A percentile compares a stretch with the other conserved stretches of the same genome.
Evolutionary conservation across 2,888 invertebrate species (phyloP).

Genomic region (Parnassius orleans): DNA sequence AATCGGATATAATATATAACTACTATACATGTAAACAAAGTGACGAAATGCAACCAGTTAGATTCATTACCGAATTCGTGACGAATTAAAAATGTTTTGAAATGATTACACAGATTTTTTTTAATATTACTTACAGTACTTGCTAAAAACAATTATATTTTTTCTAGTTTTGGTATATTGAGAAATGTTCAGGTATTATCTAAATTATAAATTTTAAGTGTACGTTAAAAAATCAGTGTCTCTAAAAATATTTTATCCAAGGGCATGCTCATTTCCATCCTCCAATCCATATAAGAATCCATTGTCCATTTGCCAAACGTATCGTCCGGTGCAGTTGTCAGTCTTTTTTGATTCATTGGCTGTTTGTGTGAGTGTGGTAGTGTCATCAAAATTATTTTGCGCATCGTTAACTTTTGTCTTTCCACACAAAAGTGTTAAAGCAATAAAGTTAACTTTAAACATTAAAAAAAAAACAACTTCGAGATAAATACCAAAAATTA

Average conservation of each 20-base stretch:
- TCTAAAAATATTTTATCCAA: slow-evolving; percentile 41
- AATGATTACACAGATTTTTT: too few species aligned
- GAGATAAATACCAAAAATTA: not conserved
- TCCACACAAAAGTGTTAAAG: slow-evolving; percentile 45
- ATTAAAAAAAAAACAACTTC: not conserved
- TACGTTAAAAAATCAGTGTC: slow-evolving; percentile 31
- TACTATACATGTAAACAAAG: too few species aligned
- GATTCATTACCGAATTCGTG: too few species aligned
- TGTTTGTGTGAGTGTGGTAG: slow-evolving; percentile 60
- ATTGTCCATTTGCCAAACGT: slow-evolving; percentile 41
- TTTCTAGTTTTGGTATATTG: too few species aligned
- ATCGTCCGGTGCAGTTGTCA: slow-evolving; percentile 51
- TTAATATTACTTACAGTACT: too few species aligned
- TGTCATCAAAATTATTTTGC: slow-evolving; percentile 49
- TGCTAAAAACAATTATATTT: too few species aligned
- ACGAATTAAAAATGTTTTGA: too few species aligned
- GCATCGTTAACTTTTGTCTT: slow-evolving; percentile 60
- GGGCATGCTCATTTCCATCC: slow-evolving; percentile 55
- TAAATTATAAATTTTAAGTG: too few species aligned
- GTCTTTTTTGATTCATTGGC: slow-evolving; percentile 71
- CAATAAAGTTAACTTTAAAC: slow-evolving; percentile 20
- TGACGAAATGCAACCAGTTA: too few species aligned
- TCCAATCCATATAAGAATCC: slow-evolving; percentile 44
- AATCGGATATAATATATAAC: too few species aligned
- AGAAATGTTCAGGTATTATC: too few species aligned